Base-by-base conservation (phyloP, 2,888 invertebrate genomes). In the Eristalis arbustorum region DNA sequence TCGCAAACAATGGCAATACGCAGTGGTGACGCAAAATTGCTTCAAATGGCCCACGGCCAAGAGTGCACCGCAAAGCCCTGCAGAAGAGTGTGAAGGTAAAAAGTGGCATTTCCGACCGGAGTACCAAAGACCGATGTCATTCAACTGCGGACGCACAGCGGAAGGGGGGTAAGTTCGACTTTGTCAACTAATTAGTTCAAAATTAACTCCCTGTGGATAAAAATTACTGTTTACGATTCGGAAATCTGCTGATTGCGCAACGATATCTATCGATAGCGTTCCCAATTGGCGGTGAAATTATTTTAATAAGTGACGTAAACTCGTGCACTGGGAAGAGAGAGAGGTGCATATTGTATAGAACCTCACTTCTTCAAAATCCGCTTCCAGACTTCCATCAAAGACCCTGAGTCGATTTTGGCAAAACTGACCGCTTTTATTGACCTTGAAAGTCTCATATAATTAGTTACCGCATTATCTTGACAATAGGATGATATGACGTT, bases 1-100 rank as follows among this genome's bases (percentile, higher is more conserved):
- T 2, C 49, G 57, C 63, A 85, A 85, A 56, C 59, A 85, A 4
- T 85, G 81, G 85, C 72, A 77, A 31, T 77, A 85, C n/a, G 40
- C 73, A 10, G 40, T 81, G 8, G 23, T 85, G 1, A 23, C 49
- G 1, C 78, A 64, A 11, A 78, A 67, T 1, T 79, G 78, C n/a
- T 18, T 84, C 6, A 73, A 68, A 23, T 81, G 85, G 85, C 64
- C 81, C 8, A 14, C 22, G 22, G 37, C 23, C 6, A 85, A 56
- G 37, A 77, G 61, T 69, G 23, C 68, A 56, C 34, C 75, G 10
- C 42, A 25, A 1, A 76, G 10, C 10, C 77, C 78, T 2, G 56
- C 8, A 0, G 62, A 72, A 22, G 66, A 71, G 25, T 25, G 64
- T 28, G 25, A 61, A 0, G 28, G 11, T 14, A 64, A 31, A 2